Evolutionary conservation across 1,140 invertebrate species (phyloP), one percentile per base, ranked within the genome.

Genomic region (Magallana ariakensis): DNA sequence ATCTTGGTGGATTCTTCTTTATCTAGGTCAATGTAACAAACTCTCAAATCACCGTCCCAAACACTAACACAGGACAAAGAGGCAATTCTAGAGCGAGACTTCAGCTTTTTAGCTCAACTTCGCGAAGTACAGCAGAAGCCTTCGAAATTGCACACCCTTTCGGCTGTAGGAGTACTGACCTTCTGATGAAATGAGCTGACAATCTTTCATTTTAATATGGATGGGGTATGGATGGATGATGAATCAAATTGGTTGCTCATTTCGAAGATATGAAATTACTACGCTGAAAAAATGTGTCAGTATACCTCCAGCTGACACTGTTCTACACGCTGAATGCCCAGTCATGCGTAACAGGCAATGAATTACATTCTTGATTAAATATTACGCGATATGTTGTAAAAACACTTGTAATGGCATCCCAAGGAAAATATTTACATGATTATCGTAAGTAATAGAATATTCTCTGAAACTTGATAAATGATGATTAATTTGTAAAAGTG

Each of bases 1-100:
- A 87, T 87, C 55, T 87, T 87, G 58, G 22, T 15, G 55, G 9
- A 58, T 60, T 58, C 26, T 7, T 60, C 82, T 84, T 84, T 57
- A 19, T 84, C 82, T 11, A 84, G 53, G 56, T 84, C 82, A 19
- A 84, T 57, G 16, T 84, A 84, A n/a, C 53, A 54, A 56, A 84
- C 26, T 33, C 58, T 84, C 56, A 84, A 57, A 60, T 84, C 82
- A 15, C 82, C 26, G 22, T 84, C 82, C 82, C 82, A 84, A 33
- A 84, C 54, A 60, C 82, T 54, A 57, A 84, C 82, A 58, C 82
- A 84, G 33, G 82, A 84, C 9, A 84, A 33, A 84, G 53, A 16
- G 4, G 82, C 26, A 6, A 57, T 60, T 58, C 55, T 33, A 56
- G 82, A 57, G 9, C 13, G 53, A 15, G 82, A 56, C 82, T 54